Base-by-base conservation (phyloP, 2,888 invertebrate genomes). In the Charanyca ferruginea region DNA sequence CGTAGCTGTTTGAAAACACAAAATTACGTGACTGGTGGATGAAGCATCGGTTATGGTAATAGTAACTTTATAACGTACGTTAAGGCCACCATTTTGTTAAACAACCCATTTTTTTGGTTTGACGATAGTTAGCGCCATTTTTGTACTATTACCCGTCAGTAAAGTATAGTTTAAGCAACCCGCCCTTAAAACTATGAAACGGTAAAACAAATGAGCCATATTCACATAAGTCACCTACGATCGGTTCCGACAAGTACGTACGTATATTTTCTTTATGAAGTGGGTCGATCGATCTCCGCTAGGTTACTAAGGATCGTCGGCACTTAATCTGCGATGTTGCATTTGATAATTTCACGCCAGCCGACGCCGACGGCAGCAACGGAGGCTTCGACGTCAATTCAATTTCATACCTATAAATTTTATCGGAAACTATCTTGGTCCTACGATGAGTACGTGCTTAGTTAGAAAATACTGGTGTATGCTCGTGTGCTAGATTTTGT, bases 271-370 rank as follows among this genome's bases (percentile, higher is more conserved):
- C 86, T 81, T 74, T 78, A 81, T 80, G 77, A 90, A 91, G 85
- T 87, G 83, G 89, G 87, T 80, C 88, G 83, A 85, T 84, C 89
- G 87, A 91, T 91, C 88, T 82, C 85, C 79, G 79, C 69, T 59
- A 67, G 83, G 84, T 89, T 89, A 88, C 86, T 85, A 52, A 73
- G 83, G 85, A 87, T 87, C 84, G 85, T 75, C 81, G 87, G 77
- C 89, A 91, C 87, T 92, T 91, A 91, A 92, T 92, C 90, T 89
- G 75, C 84, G 87, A 90, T 88, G 89, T 89, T 88, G 91, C 91
- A 89, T 88, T 90, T 88, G 85, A 92, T 92, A 92, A 93, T 92
- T 92, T 93, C 89, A 91, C 90, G 91, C 88, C 87, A 83, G 71
- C 76, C 78, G 77, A 67, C 86, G 71, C 76, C 78, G 77, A 67